These are phyloP conservation scores for Odontamblyopus rebecca DNA, from an alignment of 2,797 vertebrate genomes.

Conservation along the genomic window DNA sequence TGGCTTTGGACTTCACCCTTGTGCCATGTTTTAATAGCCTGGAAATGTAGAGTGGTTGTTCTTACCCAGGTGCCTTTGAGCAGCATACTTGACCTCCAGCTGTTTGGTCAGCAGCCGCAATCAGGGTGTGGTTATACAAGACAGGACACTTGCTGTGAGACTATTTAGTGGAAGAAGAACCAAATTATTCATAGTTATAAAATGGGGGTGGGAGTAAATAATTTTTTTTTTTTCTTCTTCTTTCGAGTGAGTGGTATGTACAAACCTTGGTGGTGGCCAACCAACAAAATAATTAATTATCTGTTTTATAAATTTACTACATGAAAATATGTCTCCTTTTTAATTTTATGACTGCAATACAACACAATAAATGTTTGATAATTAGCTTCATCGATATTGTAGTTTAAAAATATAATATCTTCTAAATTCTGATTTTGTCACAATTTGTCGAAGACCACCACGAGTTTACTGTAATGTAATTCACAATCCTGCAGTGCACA, in stretches of 20 bases:
- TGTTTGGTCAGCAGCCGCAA: constrained; percentile 36
- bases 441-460: not conserved
- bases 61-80: constrained; percentile 43
- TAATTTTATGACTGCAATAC: no score
- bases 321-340: no score
- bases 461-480: not conserved
- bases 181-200: not conserved
- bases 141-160: constrained; percentile 12
- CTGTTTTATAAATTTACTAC: no score
- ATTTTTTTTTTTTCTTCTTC: no score
- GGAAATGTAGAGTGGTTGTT: constrained; percentile 44
- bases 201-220: no score
- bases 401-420: no score
- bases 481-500: constrained; percentile 1
- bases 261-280: no score
- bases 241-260: no score
- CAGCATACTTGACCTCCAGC: constrained; percentile 31
- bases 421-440: no score
- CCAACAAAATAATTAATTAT: no score
- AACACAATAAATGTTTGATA: no score
- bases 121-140: constrained; percentile 5
- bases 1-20: constrained; percentile 61
- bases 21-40: constrained; percentile 54
- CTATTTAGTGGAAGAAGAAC: constrained; percentile 5
- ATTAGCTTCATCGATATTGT: no score